Evolutionary conservation across 2,113 vertebrate genomes (phyloP).

Genomic region (Kobus ellipsiprymnus): DNA sequence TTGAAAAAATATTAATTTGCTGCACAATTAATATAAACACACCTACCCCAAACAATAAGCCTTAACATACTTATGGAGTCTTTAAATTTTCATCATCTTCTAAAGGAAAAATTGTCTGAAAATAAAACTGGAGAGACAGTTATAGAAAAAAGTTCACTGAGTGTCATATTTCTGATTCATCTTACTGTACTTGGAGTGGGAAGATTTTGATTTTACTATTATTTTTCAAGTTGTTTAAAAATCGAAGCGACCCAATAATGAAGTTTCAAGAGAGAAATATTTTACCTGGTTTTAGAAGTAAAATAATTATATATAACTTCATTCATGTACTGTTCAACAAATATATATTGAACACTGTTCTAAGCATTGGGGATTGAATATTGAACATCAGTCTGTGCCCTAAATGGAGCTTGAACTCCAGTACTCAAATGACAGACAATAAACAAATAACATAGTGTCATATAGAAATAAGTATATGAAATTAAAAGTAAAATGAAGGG

Average conservation of each 20-base stretch:
- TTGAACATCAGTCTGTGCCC: background rate
- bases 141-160: background rate
- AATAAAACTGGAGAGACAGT: background rate
- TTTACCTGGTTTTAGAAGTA: background rate
- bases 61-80: background rate
- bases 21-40: background rate
- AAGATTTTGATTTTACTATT: background rate
- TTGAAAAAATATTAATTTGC: background rate
- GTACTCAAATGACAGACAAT: background rate
- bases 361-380: background rate
- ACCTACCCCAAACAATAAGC: background rate
- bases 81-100: background rate
- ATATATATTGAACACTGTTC: background rate
- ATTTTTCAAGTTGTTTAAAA: slow-evolving; percentile 17
- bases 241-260: background rate
- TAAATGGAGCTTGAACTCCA: background rate
- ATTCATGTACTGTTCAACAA: background rate
- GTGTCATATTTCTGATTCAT: background rate
- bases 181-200: background rate
- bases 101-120: background rate
- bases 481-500: background rate
- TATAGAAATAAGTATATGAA: background rate
- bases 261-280: background rate
- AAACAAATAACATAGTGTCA: background rate
- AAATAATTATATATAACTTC: background rate